A percentile compares a stretch with the other conserved stretches of the same genome.
These are phyloP conservation scores for Acanthaster planci DNA, from an alignment of 35 echinoderm and acorn worm species.

Conservation along the genomic window DNA sequence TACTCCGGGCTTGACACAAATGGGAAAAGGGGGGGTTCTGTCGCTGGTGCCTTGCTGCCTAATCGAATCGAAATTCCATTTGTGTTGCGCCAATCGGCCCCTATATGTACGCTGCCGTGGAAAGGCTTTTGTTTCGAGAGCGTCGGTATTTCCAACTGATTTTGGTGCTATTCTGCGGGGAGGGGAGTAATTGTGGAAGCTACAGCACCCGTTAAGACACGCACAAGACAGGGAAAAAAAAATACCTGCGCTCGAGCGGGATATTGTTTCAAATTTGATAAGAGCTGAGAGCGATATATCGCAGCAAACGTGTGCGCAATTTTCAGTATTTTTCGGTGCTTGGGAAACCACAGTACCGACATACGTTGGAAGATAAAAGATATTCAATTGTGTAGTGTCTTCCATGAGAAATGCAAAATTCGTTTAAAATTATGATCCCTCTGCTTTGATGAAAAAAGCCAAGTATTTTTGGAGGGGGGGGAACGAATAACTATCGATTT, in stretches of 20 bases:
- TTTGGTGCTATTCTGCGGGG: background rate
- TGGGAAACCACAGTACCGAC: too few relatives aligned
- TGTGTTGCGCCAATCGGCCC: background rate
- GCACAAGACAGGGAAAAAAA: background rate
- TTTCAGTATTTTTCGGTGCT: too few relatives aligned
- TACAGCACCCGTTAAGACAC: too few relatives aligned
- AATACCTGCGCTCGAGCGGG: background rate
- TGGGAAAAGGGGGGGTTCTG: background rate
- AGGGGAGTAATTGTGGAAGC: background rate
- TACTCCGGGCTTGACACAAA: background rate
- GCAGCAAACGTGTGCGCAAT: background rate
- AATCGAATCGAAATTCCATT: background rate
- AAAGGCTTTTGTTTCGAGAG: background rate
- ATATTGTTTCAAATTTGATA: constrained; percentile 16
- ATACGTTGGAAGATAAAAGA: too few relatives aligned
- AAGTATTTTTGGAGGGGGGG: too few relatives aligned
- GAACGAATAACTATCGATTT: too few relatives aligned
- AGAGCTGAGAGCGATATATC: constrained; percentile 7
- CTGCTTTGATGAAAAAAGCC: too few relatives aligned
- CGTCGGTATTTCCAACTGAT: background rate
- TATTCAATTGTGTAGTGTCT: too few relatives aligned
- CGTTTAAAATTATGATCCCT: too few relatives aligned
- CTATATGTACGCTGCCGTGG: background rate
- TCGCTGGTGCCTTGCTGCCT: background rate
- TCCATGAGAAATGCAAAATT: too few relatives aligned